Percentiles rank a stretch among this genome's conserved stretches.
phyloP scores from a whole-genome alignment of 2,888 invertebrate species.

The Diploptera punctata region DNA sequence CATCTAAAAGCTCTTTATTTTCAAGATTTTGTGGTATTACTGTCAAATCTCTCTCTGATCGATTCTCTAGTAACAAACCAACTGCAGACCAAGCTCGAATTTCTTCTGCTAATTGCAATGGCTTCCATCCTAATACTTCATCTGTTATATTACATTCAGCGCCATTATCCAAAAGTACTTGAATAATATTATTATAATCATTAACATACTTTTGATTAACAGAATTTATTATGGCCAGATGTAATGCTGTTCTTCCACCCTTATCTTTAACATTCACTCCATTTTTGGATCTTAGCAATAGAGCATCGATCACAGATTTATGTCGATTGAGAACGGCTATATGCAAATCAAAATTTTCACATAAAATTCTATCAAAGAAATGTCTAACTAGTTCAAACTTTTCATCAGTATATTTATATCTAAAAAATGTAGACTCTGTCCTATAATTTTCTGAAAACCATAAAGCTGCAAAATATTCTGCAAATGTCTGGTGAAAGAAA shows the following conservation, averaged over 20 bases:
- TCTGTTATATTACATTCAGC: not conserved
- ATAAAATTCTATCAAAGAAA: slow-evolving; percentile 33
- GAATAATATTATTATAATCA: not conserved
- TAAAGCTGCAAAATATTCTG: slow-evolving; percentile 35
- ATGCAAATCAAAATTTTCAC: slow-evolving; percentile 18
- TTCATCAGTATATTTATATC: slow-evolving; percentile 12
- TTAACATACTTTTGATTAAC: not conserved
- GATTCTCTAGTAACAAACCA: not conserved
- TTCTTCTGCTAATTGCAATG: not conserved
- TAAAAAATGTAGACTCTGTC: slow-evolving; percentile 3
- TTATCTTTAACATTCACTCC: not conserved
- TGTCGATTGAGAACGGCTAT: slow-evolving; percentile 20
- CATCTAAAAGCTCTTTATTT: too few species aligned
- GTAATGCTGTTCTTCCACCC: slow-evolving; percentile 25
- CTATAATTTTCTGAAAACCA: slow-evolving; percentile 29
- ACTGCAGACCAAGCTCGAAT: not conserved
- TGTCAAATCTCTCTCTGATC: too few species aligned
- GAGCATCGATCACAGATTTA: not conserved
- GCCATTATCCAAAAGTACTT: not conserved
- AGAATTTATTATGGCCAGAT: slow-evolving; percentile 12
- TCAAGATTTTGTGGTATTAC: too few species aligned
- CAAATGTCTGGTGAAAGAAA: slow-evolving; percentile 37
- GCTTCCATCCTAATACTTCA: not conserved
- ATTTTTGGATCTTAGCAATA: not conserved
- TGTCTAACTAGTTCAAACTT: slow-evolving; percentile 23